phyloP scores from a whole-genome alignment of 1,140 invertebrate species.

The Caenorhabditis tropicalis region DNA sequence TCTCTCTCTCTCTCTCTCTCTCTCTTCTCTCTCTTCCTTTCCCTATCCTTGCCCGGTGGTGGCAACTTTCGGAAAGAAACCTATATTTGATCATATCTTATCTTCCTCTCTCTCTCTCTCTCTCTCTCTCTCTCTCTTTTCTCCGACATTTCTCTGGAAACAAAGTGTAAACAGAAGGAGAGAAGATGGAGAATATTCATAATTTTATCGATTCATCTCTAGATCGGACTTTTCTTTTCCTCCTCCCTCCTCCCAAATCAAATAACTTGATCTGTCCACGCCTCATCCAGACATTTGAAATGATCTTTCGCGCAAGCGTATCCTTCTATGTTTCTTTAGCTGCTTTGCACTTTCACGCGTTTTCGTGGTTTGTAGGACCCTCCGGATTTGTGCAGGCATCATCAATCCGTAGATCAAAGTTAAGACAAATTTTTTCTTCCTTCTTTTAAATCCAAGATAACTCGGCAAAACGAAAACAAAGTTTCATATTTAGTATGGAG shows the following conservation, averaged over 20 bases:
- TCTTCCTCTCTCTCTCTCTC: neutral
- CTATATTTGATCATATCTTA: slow-evolving; percentile 4
- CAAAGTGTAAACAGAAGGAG: neutral
- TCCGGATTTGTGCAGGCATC: neutral
- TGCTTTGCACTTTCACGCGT: neutral
- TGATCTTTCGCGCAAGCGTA: neutral
- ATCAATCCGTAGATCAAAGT: neutral
- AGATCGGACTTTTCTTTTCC: neutral
- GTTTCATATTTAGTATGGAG: no score
- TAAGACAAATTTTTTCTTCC: neutral
- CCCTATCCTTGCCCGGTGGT: no score
- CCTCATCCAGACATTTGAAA: neutral
- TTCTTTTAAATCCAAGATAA: no score
- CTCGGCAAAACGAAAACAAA: no score
- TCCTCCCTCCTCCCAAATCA: neutral
- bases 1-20: no score
- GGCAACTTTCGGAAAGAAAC: neutral
- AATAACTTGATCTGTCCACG: neutral
- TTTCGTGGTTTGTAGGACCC: slow-evolving; percentile 10
- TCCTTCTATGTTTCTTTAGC: neutral
- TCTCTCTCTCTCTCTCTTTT: neutral
- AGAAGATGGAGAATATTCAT: neutral
- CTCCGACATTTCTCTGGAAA: neutral
- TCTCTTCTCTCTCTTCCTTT: no score
- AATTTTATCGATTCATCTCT: neutral